phyloP scores from a whole-genome alignment of 2,888 invertebrate species.

The Dicycla oo region DNA sequence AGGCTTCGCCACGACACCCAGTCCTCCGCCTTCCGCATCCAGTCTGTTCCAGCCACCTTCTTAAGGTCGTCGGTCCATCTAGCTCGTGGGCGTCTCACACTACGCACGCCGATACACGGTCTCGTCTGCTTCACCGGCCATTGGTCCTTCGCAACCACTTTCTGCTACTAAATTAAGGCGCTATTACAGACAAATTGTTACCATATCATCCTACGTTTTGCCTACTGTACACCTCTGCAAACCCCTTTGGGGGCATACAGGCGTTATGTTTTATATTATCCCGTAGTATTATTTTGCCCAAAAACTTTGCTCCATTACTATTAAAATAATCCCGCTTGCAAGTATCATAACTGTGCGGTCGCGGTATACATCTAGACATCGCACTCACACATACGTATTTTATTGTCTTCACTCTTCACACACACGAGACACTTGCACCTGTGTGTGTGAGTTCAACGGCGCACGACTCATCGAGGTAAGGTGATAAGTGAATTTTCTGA shows the following conservation, averaged over 20 bases:
- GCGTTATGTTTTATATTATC: slow-evolving; percentile 13
- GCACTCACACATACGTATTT: slow-evolving; percentile 72
- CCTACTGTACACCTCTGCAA: background rate
- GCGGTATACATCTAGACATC: slow-evolving; percentile 71
- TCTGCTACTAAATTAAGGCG: background rate
- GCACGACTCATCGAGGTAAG: slow-evolving; percentile 70
- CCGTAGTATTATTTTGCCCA: slow-evolving; percentile 25
- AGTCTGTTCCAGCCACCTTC: no score
- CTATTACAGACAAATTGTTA: background rate
- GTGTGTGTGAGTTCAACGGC: slow-evolving; percentile 82
- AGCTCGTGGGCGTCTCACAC: no score
- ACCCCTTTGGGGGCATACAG: fast-evolving
- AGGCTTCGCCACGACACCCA: no score
- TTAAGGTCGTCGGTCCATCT: no score
- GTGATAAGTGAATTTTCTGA: slow-evolving; percentile 74
- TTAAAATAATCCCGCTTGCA: slow-evolving; percentile 56
- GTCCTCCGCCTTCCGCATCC: no score
- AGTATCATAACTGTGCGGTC: slow-evolving; percentile 70
- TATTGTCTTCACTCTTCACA: slow-evolving; percentile 80
- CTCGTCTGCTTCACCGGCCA: no score
- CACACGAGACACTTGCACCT: slow-evolving; percentile 51
- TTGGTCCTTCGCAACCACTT: no score
- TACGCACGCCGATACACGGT: no score
- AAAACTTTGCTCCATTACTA: slow-evolving; percentile 43
- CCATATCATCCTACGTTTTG: background rate